Conservation (phyloP, 1,140 invertebrate genomes). For the Drosophila athabasca region DNA sequence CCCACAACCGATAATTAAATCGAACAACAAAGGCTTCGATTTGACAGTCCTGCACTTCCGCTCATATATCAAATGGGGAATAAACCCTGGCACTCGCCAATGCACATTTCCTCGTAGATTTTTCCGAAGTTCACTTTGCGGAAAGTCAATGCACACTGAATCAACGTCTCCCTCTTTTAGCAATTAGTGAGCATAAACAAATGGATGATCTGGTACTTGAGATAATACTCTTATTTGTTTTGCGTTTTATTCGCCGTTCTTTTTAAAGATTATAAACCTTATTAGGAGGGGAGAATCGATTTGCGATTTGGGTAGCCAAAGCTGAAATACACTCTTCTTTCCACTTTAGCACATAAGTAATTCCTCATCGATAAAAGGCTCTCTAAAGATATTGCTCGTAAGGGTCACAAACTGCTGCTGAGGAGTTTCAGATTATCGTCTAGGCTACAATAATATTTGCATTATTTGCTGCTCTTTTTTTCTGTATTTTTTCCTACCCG, state of each 20-base stretch:
- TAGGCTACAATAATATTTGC: conserved; percentile 12
- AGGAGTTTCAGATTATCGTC: no score
- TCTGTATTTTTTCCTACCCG: not conserved
- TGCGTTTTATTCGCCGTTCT: not conserved
- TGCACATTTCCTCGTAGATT: not conserved
- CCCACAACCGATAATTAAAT: conserved; percentile 51
- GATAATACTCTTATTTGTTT: conserved; percentile 8
- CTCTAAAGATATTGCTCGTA: no score
- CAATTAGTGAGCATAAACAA: conserved; percentile 38
- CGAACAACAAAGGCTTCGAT: conserved; percentile 50
- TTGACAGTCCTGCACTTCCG: conserved; percentile 33
- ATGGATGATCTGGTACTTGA: conserved; percentile 22
- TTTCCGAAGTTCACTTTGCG: not conserved
- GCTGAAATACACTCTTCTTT: no score
- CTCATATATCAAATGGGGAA: conserved; percentile 40
- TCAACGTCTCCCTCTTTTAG: not conserved
- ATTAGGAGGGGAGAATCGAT: no score
- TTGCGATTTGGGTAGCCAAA: no score
- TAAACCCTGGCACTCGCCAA: conserved; percentile 3
- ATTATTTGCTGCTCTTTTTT: conserved; percentile 13
- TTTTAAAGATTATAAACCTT: not conserved
- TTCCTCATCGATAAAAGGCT: no score
- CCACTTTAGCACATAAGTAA: no score
- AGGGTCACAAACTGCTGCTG: no score
- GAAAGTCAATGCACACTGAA: not conserved